A percentile compares a stretch with the other conserved stretches of the same genome.
Evolutionary conservation across 2,113 vertebrate species (phyloP).

Genomic region (Mellivora capensis): DNA sequence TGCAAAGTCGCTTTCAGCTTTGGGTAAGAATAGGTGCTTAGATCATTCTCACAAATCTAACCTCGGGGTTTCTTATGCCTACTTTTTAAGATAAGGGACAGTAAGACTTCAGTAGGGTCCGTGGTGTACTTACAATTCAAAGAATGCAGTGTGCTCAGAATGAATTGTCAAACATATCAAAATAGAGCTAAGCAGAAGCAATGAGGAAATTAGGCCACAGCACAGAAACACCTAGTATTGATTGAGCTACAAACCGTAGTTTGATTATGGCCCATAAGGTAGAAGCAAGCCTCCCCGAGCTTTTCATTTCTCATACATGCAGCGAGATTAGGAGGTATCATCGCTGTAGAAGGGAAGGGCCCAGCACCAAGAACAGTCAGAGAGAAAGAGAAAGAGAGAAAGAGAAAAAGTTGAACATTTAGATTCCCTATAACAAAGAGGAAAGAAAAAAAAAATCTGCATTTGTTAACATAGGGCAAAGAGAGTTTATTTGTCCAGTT

Average conservation of each 20-base stretch:
- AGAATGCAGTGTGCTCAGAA: conserved; percentile 84
- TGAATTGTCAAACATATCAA: conserved; percentile 90
- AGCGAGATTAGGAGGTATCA: conserved; percentile 98
- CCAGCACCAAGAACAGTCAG: conserved; percentile 90
- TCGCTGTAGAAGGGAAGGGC: conserved; percentile 98
- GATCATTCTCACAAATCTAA: conserved; percentile 26
- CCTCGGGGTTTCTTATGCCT: conserved; percentile 37
- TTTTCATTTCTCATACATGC: conserved; percentile 99
- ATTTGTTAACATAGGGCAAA: conserved; percentile 93
- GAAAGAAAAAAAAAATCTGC: conserved; percentile 91
- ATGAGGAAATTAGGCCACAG: conserved; percentile 93
- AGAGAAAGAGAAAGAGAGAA: conserved; percentile 89
- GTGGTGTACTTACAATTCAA: conserved; percentile 85
- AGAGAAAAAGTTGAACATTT: conserved; percentile 91
- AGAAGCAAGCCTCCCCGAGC: conserved; percentile 98
- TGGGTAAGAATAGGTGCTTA: conserved; percentile 32
- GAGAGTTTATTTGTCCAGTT: conserved; percentile 97
- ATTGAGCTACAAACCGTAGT: conserved; percentile 99
- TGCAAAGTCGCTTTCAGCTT: conserved; percentile 38
- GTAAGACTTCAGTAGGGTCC: conserved; percentile 65
- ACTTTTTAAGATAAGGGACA: conserved; percentile 65
- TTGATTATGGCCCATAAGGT: conserved; percentile 99
- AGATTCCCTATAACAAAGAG: conserved; percentile 89
- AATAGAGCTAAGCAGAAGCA: conserved; percentile 90
- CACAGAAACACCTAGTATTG: conserved; percentile 91